Evolutionary conservation across 2,113 vertebrate genomes (phyloP).

Genomic region (Steatornis caripensis): DNA sequence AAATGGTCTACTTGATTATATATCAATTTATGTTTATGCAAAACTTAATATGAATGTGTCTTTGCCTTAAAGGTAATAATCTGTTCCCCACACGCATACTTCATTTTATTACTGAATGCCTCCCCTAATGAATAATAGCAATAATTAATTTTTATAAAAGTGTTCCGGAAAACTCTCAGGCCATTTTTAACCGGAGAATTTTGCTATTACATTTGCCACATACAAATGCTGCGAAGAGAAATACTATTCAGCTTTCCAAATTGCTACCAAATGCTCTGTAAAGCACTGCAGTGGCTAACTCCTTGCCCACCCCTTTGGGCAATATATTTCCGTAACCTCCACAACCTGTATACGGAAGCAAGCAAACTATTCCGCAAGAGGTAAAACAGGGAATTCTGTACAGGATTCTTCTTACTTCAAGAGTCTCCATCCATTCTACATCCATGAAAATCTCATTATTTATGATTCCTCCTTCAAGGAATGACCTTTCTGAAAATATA

Average conservation of each 20-base stretch:
- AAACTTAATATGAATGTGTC: background rate
- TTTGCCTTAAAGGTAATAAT: constrained; percentile 51
- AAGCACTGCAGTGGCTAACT: background rate
- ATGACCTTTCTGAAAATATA: background rate
- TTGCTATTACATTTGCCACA: background rate
- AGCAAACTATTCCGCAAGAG: background rate
- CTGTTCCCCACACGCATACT: background rate
- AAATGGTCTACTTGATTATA: background rate
- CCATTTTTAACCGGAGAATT: background rate
- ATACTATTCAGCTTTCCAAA: background rate
- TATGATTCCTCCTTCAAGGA: background rate
- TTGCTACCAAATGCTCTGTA: background rate
- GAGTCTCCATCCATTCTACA: background rate
- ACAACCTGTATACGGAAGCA: background rate
- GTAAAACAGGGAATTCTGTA: background rate
- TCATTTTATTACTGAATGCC: background rate
- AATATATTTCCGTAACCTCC: background rate
- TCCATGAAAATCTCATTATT: background rate
- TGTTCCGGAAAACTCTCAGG: background rate
- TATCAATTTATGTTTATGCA: constrained; percentile 40
- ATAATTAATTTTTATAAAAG: constrained; percentile 38
- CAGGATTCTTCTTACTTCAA: background rate
- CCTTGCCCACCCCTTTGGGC: background rate
- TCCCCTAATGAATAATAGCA: constrained; percentile 5
- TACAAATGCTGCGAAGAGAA: background rate